Evolutionary conservation across 2,113 vertebrate species (phyloP).

Genomic region (Gallinago paraguaiae): DNA sequence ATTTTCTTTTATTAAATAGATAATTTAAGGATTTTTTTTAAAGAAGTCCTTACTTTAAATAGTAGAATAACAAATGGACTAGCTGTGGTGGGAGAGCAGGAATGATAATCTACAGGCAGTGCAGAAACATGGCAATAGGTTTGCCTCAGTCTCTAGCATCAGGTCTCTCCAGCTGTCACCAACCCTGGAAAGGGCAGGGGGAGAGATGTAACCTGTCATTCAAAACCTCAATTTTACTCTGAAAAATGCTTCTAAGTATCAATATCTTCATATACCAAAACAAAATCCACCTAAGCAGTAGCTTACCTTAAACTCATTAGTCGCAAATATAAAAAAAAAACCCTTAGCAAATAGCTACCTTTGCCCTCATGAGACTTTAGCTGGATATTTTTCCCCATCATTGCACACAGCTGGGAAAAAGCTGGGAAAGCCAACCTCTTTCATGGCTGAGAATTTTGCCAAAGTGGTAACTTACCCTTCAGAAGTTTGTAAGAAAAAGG

Average conservation of each 20-base stretch:
- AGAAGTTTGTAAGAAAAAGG: background rate
- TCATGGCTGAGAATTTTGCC: background rate
- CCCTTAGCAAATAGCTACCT: background rate
- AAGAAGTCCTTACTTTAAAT: background rate
- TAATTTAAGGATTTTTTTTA: background rate
- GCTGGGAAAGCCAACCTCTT: background rate
- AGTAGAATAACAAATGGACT: background rate
- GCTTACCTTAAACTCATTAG: background rate
- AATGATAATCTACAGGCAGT: background rate
- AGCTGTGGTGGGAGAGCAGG: background rate
- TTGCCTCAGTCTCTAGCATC: background rate
- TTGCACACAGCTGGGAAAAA: background rate
- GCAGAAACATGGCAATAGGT: background rate
- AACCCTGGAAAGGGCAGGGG: background rate
- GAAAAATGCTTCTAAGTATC: background rate
- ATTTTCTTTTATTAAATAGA: background rate
- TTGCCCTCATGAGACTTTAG: background rate
- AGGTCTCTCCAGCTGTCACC: background rate
- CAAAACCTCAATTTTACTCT: background rate
- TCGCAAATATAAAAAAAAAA: background rate
- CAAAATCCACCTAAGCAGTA: background rate
- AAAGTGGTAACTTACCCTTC: fast-evolving
- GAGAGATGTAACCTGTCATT: background rate
- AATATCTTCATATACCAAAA: background rate
- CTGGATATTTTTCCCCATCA: background rate